Percentiles rank a stretch among this genome's conserved stretches.
Conservation (phyloP, 2,113 vertebrate genomes). For the Nothoprocta perdicaria region DNA sequence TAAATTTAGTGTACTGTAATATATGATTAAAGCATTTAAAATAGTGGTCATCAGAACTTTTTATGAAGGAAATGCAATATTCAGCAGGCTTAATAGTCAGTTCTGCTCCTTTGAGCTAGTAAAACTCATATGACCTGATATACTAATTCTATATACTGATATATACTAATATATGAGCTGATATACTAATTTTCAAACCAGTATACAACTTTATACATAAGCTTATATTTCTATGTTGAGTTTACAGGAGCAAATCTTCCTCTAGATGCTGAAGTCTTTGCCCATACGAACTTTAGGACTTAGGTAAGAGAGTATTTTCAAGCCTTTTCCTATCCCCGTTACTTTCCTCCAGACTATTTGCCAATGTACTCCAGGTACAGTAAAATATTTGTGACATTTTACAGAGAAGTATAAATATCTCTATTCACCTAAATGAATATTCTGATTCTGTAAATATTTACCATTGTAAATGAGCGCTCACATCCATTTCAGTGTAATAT, state of each 20-base stretch:
- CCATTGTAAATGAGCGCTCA: background rate
- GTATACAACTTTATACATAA: background rate
- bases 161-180: background rate
- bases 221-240: background rate
- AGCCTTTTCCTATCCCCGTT: background rate
- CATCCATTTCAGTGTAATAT: background rate
- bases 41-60: background rate
- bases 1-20: background rate
- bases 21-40: background rate
- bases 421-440: background rate
- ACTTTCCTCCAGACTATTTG: background rate
- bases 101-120: background rate
- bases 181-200: background rate
- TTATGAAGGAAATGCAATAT: background rate
- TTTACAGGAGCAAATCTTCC: background rate
- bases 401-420: background rate
- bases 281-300: background rate
- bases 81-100: background rate
- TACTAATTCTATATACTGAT: background rate
- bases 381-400: background rate
- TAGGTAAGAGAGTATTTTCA: background rate
- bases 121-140: background rate
- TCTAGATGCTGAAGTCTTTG: background rate
- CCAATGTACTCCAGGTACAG: background rate
- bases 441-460: slow-evolving; percentile 7